phyloP scores from a whole-genome alignment of 2,888 invertebrate species.

The Blastobasis lacticolella region DNA sequence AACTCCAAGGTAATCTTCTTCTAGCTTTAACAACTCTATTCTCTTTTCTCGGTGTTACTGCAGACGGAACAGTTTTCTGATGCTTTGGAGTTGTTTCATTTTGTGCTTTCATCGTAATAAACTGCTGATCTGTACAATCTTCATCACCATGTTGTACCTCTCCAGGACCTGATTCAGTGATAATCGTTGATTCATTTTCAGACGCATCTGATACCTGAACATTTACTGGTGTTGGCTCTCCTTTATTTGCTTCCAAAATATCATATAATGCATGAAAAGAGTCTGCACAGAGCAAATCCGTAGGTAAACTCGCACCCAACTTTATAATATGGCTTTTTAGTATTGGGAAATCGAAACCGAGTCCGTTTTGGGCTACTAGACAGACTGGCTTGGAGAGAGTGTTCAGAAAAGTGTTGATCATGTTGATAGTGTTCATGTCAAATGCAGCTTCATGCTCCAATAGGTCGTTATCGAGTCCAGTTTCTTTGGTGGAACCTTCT shows the following conservation, averaged over 20 bases:
- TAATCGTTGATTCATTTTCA: background rate
- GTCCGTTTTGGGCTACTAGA: slow-evolving; percentile 87
- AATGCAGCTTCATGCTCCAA: slow-evolving; percentile 78
- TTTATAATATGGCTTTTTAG: slow-evolving; percentile 71
- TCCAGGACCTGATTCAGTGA: background rate
- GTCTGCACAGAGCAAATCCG: slow-evolving; percentile 74
- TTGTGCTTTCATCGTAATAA: slow-evolving; percentile 1
- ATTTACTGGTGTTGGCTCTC: background rate
- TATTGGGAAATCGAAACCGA: slow-evolving; percentile 85
- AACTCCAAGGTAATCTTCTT: slow-evolving; percentile 34
- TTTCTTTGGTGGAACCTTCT: slow-evolving; percentile 43
- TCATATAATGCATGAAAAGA: slow-evolving; percentile 58
- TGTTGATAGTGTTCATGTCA: slow-evolving; percentile 64
- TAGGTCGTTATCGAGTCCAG: slow-evolving; percentile 79
- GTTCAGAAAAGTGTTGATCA: slow-evolving; percentile 77
- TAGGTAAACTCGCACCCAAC: slow-evolving; percentile 50
- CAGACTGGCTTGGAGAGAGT: slow-evolving; percentile 82
- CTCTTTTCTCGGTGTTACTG: slow-evolving; percentile 13
- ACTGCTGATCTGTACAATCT: background rate
- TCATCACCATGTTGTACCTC: background rate
- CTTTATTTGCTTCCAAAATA: slow-evolving; percentile 28
- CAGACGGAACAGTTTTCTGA: slow-evolving; percentile 12
- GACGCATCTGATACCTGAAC: background rate
- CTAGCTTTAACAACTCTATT: slow-evolving; percentile 20
- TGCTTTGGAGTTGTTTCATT: slow-evolving; percentile 42